phyloP scores from a whole-genome alignment of 1,140 invertebrate species.

The Caenorhabditis remanei region DNA sequence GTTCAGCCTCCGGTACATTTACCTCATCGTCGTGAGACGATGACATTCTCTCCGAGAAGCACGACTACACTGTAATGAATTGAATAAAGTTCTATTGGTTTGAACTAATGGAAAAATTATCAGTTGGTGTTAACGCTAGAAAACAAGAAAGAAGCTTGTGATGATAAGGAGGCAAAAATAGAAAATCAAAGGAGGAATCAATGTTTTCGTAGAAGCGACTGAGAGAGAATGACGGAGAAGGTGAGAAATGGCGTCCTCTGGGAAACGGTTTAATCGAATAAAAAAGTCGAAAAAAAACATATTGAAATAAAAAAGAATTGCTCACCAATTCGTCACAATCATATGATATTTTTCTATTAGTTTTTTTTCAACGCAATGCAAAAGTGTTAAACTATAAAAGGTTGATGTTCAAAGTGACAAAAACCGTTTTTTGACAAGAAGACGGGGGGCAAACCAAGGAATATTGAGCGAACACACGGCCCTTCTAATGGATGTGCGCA shows the following conservation, averaged over 20 bases:
- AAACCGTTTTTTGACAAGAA: too few species aligned
- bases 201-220: background rate
- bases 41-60: background rate
- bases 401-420: background rate
- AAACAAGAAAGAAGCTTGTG: background rate
- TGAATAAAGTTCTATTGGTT: too few species aligned
- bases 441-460: too few species aligned
- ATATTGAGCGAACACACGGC: too few species aligned
- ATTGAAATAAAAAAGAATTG: background rate
- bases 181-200: conserved; percentile 21
- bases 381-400: conserved; percentile 2
- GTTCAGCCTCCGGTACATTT: background rate
- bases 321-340: background rate
- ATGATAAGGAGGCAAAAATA: conserved; percentile 3
- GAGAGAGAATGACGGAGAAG: background rate
- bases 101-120: background rate
- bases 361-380: too few species aligned
- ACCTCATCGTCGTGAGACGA: background rate
- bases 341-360: background rate
- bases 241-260: background rate
- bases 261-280: too few species aligned
- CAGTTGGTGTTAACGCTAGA: background rate
- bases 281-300: background rate
- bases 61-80: too few species aligned
- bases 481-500: background rate